Conservation (phyloP, 2,888 invertebrate genomes). For the Tetrapedia diversipes region DNA sequence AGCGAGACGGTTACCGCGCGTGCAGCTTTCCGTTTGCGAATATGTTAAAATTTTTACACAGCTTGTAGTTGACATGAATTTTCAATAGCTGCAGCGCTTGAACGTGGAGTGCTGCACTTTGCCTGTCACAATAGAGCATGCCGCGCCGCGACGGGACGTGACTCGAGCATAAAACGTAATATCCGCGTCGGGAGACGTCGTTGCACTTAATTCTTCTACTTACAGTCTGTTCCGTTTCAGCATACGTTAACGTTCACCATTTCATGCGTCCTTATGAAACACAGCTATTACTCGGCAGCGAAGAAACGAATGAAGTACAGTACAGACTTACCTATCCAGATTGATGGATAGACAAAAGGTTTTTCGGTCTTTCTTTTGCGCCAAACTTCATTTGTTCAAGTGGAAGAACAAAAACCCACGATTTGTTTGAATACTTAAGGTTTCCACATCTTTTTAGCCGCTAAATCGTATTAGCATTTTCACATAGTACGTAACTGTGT, state of each 20-base stretch:
- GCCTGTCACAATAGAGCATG: slow-evolving; percentile 38
- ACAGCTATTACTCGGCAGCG: background rate
- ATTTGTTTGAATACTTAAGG: no score
- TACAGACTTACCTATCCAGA: background rate
- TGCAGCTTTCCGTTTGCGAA: background rate
- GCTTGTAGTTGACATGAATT: slow-evolving; percentile 37
- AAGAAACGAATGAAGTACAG: background rate
- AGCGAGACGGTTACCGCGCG: background rate
- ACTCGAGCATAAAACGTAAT: slow-evolving; percentile 40
- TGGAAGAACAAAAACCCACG: no score
- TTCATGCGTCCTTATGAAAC: background rate
- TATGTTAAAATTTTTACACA: slow-evolving; percentile 32
- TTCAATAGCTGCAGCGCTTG: slow-evolving; percentile 26
- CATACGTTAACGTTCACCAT: slow-evolving; percentile 11
- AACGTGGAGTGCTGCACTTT: slow-evolving; percentile 39
- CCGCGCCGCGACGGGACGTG: slow-evolving; percentile 30
- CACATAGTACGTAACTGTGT: no score
- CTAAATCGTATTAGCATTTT: no score
- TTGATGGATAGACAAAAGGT: no score
- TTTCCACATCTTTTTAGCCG: no score
- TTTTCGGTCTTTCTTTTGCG: no score
- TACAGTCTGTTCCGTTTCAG: slow-evolving; percentile 14
- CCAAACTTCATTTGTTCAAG: no score
- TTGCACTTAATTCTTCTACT: slow-evolving; percentile 41
- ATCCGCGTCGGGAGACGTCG: slow-evolving; percentile 13